Base-by-base conservation (phyloP, 2,797 vertebrate genomes). In the Fundulus diaphanus region DNA sequence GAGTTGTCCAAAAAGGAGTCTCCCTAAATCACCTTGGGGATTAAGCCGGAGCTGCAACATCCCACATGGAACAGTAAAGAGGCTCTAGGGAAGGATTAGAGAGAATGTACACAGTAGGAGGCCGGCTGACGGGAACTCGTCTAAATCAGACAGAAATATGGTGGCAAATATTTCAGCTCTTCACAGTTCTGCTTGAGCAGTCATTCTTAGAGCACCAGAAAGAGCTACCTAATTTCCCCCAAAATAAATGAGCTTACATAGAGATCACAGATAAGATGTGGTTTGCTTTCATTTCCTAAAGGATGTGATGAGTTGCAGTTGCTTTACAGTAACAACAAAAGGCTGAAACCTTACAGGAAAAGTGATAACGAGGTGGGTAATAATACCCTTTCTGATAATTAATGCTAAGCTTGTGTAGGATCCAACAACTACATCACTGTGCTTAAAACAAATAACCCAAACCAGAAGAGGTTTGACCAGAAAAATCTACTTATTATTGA, bases 81-180 rank as follows among this genome's bases (percentile, higher is more conserved):
- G 88, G 77, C 90, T 88, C 89, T 87, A 69, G 83, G 85, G 87
- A 87, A 72, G 86, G 90, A 92, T 93, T 90, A 92, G 65, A 82
- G 77, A 48, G 73, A 88, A 86, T 71, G 81, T 83, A 87, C 85
- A 82, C 85, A 82, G 87, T 76, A 65, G 85, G 90, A 85, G 85
- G 83, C 82, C 87, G 78, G 57, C 56, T 79, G 82, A 83, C 59
- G 13, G 86, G 77, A 88, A 79, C 73, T 65, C 82, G 73, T 88
- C 84, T 69, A 76, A 83, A 89, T 88, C 89, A 87, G 87, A 91
- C 88, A 82, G 42, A 86, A 89, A 91, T 82, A 86, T 63, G 70
- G 54, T 65, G 82, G 73, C 74, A 84, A 87, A 79, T 76, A 65
- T 84, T 82, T 85, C 73, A 73, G 59, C 68, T 84, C 66, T 66